Evolutionary conservation across 2,888 invertebrate genomes (phyloP).

Genomic region (Noctua comes): DNA sequence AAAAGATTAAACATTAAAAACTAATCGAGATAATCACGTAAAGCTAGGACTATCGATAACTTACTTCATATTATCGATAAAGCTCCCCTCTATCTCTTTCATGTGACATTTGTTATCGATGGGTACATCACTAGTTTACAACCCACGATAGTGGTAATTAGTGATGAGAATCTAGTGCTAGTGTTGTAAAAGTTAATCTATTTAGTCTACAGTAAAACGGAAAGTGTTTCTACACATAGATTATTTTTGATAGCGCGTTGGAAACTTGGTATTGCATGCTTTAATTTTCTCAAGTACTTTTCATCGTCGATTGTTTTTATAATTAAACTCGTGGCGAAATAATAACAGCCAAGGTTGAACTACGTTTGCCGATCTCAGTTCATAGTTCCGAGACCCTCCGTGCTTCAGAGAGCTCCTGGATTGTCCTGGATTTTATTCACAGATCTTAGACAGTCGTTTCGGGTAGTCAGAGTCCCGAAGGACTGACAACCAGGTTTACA

Average conservation of each 20-base stretch:
- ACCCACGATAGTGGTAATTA: constrained; percentile 28
- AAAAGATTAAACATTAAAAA: constrained; percentile 47
- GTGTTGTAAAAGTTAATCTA: constrained; percentile 27
- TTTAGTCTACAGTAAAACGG: constrained; percentile 14
- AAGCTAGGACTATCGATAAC: constrained; percentile 49
- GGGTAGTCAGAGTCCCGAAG: no score
- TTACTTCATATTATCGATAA: constrained; percentile 50
- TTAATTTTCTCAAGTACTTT: not conserved
- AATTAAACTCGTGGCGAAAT: no score
- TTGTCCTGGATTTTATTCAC: no score
- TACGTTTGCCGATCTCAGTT: no score
- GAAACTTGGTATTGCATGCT: not conserved
- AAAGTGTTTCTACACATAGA: not conserved
- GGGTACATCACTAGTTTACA: constrained; percentile 48
- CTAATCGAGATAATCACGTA: constrained; percentile 33
- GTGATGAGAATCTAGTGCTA: constrained; percentile 41
- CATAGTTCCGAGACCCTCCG: no score
- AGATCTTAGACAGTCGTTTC: no score
- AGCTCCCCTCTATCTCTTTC: constrained; percentile 15
- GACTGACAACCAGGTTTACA: no score
- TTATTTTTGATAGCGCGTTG: constrained; percentile 4
- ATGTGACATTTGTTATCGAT: constrained; percentile 50
- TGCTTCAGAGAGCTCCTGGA: no score
- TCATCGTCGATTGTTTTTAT: not conserved
- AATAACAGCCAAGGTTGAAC: no score